Conservation (phyloP, 1,140 invertebrate genomes). For the Calycopis cecrops region DNA sequence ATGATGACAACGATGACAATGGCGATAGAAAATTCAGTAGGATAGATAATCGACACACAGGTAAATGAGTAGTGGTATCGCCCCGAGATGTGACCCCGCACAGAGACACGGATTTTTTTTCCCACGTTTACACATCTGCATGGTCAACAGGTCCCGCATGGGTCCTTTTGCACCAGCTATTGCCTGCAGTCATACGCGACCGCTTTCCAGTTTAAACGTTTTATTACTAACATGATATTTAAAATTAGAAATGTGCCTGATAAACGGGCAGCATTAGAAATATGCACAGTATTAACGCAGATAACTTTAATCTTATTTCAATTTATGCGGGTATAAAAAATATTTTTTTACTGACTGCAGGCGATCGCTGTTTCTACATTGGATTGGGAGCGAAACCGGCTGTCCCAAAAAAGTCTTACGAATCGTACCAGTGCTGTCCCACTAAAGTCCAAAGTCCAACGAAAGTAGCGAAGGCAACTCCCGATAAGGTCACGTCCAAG, state of each 20-base stretch:
- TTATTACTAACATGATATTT: constrained; percentile 69
- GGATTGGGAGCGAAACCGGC: constrained; percentile 90
- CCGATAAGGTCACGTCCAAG: constrained; percentile 67
- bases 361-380: constrained; percentile 96
- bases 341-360: constrained; percentile 80
- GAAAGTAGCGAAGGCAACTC: constrained; percentile 81
- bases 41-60: constrained; percentile 71
- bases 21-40: constrained; percentile 71
- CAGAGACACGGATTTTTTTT: constrained; percentile 56
- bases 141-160: constrained; percentile 67
- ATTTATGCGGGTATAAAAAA: constrained; percentile 64
- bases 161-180: constrained; percentile 62
- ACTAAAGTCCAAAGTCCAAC: constrained; percentile 84
- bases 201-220: constrained; percentile 66
- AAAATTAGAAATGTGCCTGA: constrained; percentile 59
- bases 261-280: constrained; percentile 46
- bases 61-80: constrained; percentile 66
- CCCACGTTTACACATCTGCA: constrained; percentile 63
- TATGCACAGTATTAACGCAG: constrained; percentile 67
- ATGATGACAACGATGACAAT: constrained; percentile 73
- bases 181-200: constrained; percentile 73
- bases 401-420: constrained; percentile 86
- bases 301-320: constrained; percentile 51
- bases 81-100: constrained; percentile 60
- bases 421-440: constrained; percentile 93